phyloP scores from a whole-genome alignment of 1,140 invertebrate genomes.

The Ditylenchus dipsaci region DNA sequence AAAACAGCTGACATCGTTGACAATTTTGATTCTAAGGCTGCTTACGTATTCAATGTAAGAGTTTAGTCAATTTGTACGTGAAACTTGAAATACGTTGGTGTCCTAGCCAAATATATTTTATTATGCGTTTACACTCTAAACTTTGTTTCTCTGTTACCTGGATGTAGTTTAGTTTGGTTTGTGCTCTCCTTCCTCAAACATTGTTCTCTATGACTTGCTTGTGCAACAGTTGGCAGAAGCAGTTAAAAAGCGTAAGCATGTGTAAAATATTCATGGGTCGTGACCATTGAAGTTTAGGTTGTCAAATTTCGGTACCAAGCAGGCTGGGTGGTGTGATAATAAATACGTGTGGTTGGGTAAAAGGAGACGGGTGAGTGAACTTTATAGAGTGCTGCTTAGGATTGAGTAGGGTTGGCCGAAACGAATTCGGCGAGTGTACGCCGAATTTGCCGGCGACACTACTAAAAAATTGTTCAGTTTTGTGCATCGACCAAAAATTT shows the following conservation, averaged over 20 bases:
- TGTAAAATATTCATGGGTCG: neutral
- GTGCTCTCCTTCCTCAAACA: conserved; percentile 72
- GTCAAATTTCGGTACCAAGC: conserved; percentile 65
- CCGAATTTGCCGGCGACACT: no score
- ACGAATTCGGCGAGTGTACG: no score
- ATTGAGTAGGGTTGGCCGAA: no score
- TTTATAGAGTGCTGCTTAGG: no score
- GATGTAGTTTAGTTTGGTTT: conserved; percentile 89
- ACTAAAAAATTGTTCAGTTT: no score
- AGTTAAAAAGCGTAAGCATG: conserved; percentile 66
- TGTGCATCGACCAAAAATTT: no score
- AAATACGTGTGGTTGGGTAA: conserved; percentile 96
- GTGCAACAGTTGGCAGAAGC: conserved; percentile 78
- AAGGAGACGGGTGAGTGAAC: conserved; percentile 75
- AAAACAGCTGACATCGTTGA: conserved; percentile 50
- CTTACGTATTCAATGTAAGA: conserved; percentile 45
- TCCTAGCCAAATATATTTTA: no score
- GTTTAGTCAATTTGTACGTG: neutral
- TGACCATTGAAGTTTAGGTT: conserved; percentile 62
- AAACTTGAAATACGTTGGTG: neutral
- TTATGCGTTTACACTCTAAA: no score
- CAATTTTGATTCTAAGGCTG: conserved; percentile 42
- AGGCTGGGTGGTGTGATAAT: conserved; percentile 82
- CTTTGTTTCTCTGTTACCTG: neutral
- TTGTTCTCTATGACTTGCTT: conserved; percentile 78